Percentiles rank a stretch among this genome's conserved stretches.
These are phyloP conservation scores for Philonicus albiceps DNA, from an alignment of 2,888 invertebrate genomes.

Conservation along the genomic window DNA sequence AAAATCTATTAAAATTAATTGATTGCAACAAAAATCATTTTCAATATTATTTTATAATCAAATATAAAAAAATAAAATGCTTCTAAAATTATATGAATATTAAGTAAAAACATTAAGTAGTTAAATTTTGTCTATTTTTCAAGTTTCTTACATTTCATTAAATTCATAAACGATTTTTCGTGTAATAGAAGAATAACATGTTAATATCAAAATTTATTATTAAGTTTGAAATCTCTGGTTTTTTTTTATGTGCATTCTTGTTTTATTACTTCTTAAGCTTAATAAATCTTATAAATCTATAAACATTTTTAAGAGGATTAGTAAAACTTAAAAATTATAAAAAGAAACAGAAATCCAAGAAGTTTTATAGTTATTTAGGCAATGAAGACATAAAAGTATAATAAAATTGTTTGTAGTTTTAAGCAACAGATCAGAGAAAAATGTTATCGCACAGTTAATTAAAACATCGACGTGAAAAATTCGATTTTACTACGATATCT, in stretches of 20 bases:
- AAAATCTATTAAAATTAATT: neutral
- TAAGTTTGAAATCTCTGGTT: neutral
- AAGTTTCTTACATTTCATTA: neutral
- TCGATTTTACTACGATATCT: neutral
- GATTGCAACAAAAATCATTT: neutral
- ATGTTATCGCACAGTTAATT: too few species aligned
- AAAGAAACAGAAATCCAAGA: too few species aligned
- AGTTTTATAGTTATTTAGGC: neutral
- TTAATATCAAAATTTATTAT: neutral
- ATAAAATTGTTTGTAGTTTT: neutral
- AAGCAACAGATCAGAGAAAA: neutral
- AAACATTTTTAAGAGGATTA: neutral
- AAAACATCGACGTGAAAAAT: neutral
- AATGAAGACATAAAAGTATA: too few species aligned
- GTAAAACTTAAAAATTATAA: too few species aligned
- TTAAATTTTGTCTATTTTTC: neutral
- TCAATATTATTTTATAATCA: neutral
- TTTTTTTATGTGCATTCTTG: neutral
- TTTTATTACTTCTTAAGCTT: neutral
- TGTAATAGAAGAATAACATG: neutral
- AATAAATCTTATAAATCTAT: neutral
- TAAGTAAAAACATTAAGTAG: neutral
- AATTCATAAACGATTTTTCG: neutral
- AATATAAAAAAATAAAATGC: neutral
- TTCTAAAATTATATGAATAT: neutral